Evolutionary conservation across 2,888 invertebrate genomes (phyloP).

Genomic region (Cosmia pyralina): DNA sequence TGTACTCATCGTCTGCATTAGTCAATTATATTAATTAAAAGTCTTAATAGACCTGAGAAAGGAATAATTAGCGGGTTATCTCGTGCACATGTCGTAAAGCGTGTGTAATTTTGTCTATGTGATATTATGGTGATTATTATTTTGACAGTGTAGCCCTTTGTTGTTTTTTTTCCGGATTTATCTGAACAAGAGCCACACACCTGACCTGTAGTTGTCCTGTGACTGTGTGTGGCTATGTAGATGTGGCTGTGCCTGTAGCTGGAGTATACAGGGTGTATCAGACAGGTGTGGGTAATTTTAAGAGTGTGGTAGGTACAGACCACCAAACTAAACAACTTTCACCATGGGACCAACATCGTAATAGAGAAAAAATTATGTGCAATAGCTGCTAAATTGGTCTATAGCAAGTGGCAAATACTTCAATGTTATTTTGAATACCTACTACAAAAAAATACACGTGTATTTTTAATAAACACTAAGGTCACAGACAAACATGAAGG

Average conservation of each 20-base stretch:
- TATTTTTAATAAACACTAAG: neutral
- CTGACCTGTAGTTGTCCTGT: too few relatives aligned
- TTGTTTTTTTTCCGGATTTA: neutral
- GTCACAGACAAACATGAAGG: constrained; percentile 21
- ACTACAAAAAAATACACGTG: constrained; percentile 12
- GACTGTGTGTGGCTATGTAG: too few relatives aligned
- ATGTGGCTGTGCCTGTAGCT: too few relatives aligned
- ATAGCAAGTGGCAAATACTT: too few relatives aligned
- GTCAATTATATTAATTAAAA: constrained; percentile 66
- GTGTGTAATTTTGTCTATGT: constrained; percentile 37
- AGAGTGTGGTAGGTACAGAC: too few relatives aligned
- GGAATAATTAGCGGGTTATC: constrained; percentile 55
- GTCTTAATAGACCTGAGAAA: constrained; percentile 65
- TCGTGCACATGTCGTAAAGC: constrained; percentile 55
- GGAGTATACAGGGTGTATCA: neutral
- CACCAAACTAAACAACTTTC: too few relatives aligned
- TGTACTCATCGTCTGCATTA: constrained; percentile 55
- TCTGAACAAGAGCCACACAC: neutral
- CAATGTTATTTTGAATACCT: too few relatives aligned
- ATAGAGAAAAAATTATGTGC: too few relatives aligned
- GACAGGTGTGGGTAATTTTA: too few relatives aligned
- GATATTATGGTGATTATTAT: constrained; percentile 3
- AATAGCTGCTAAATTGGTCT: too few relatives aligned
- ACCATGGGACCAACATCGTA: too few relatives aligned
- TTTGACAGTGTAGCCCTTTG: constrained; percentile 15